Conservation (phyloP, 2,797 vertebrate species). For the Nannoperca australis region DNA sequence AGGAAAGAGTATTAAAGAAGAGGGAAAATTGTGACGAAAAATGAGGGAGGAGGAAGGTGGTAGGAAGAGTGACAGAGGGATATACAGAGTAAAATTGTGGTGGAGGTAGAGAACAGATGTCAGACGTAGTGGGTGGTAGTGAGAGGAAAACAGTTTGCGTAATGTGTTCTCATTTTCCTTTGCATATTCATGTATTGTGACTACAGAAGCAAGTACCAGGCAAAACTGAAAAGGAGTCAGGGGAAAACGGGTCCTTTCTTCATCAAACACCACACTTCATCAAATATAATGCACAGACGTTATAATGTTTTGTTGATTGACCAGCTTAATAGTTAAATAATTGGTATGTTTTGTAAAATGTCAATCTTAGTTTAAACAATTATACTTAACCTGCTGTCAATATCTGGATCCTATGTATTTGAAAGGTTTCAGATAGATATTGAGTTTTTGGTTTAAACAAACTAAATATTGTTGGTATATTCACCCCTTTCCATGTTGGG, state of each 20-base stretch:
- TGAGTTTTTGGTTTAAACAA: conserved; percentile 38
- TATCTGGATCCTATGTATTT: conserved; percentile 5
- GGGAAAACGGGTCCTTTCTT: conserved; percentile 7
- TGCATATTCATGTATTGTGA: conserved; percentile 63
- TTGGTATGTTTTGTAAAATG: neutral
- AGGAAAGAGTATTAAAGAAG: conserved; percentile 31
- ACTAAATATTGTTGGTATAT: conserved; percentile 49
- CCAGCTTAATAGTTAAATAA: conserved; percentile 2
- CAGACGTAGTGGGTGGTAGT: conserved; percentile 61
- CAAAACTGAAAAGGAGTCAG: conserved; percentile 6
- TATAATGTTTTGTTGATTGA: conserved; percentile 10
- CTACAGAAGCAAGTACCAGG: conserved; percentile 21
- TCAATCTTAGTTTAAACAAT: neutral
- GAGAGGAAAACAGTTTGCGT: conserved; percentile 62
- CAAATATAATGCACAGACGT: neutral
- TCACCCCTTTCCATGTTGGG: conserved; percentile 37
- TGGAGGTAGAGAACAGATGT: conserved; percentile 71
- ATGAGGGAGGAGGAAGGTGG: conserved; percentile 15
- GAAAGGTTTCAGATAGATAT: conserved; percentile 25
- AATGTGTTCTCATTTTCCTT: conserved; percentile 47
- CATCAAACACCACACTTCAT: conserved; percentile 35
- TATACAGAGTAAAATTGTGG: conserved; percentile 46
- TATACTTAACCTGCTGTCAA: neutral
- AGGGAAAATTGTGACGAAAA: conserved; percentile 49
- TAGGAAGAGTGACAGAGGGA: conserved; percentile 49